phyloP scores from a whole-genome alignment of 2,888 invertebrate genomes.

The Acanthoscelides obtectus region DNA sequence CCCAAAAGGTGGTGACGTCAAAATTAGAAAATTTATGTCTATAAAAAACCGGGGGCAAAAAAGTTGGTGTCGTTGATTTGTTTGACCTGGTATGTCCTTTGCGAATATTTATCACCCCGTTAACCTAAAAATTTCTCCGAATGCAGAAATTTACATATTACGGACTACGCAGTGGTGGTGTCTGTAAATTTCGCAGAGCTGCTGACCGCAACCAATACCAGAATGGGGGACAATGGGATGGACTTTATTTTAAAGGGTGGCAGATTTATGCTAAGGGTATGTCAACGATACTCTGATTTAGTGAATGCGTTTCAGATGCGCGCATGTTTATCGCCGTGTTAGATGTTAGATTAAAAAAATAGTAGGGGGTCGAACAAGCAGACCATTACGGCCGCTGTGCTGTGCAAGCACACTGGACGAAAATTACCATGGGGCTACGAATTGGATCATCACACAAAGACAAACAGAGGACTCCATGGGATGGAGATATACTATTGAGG shows the following conservation, averaged over 20 bases:
- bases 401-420: not conserved
- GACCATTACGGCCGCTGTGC: not conserved
- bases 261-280: not conserved
- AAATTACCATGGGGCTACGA: not conserved
- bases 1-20: no score
- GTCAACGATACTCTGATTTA: not conserved
- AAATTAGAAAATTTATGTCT: no score
- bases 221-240: not conserved
- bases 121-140: not conserved
- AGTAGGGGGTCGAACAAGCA: not conserved
- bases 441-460: not conserved
- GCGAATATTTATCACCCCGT: no score
- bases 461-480: not conserved
- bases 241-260: not conserved
- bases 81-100: no score
- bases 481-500: not conserved
- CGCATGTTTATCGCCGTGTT: not conserved
- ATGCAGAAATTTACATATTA: not conserved
- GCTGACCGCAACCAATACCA: not conserved
- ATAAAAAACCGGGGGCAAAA: no score
- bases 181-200: not conserved
- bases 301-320: not conserved
- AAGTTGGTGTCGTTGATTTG: no score
- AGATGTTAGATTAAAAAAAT: not conserved
- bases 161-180: not conserved